A percentile compares a stretch with the other conserved stretches of the same genome.
These are phyloP conservation scores for Calephelis virginiensis DNA, from an alignment of 1,140 invertebrate species.

Conservation along the genomic window DNA sequence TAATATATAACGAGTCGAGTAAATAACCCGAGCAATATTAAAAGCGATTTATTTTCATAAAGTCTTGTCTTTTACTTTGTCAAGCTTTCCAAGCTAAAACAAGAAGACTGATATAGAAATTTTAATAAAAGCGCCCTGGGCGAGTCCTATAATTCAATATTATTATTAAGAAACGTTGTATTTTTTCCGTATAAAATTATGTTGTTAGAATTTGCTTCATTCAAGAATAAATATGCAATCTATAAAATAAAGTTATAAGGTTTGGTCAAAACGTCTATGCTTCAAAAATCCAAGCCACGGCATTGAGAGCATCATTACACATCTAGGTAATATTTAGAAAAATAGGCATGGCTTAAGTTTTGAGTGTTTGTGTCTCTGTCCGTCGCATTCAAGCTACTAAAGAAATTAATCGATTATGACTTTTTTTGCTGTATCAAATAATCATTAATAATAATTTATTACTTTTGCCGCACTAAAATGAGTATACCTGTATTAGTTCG, in stretches of 20 bases:
- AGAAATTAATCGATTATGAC: background rate
- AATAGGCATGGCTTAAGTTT: too few relatives aligned
- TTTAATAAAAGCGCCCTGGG: slow-evolving; percentile 14
- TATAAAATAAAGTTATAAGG: too few relatives aligned
- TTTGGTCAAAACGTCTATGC: background rate
- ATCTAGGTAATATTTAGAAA: too few relatives aligned
- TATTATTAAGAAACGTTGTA: slow-evolving; percentile 2
- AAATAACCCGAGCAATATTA: slow-evolving; percentile 21
- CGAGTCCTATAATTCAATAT: slow-evolving; percentile 16
- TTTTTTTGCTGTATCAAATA: background rate
- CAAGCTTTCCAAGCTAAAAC: slow-evolving; percentile 14
- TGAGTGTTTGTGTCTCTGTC: too few relatives aligned
- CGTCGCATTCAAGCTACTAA: too few relatives aligned
- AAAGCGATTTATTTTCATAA: slow-evolving; percentile 22
- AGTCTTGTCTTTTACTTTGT: slow-evolving; percentile 9
- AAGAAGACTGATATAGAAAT: slow-evolving; percentile 16
- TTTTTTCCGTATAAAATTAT: slow-evolving; percentile 12
- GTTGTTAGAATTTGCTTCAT: background rate
- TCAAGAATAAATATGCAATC: background rate
- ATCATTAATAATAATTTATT: background rate
- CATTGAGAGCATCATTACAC: too few relatives aligned
- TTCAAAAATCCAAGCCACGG: background rate
- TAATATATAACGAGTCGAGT: background rate
- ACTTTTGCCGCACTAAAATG: too few relatives aligned
- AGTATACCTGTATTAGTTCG: too few relatives aligned